A percentile compares a stretch with the other conserved stretches of the same genome.
Evolutionary conservation across 2,797 vertebrate species (phyloP).

Genomic region (Coendou prehensilis): DNA sequence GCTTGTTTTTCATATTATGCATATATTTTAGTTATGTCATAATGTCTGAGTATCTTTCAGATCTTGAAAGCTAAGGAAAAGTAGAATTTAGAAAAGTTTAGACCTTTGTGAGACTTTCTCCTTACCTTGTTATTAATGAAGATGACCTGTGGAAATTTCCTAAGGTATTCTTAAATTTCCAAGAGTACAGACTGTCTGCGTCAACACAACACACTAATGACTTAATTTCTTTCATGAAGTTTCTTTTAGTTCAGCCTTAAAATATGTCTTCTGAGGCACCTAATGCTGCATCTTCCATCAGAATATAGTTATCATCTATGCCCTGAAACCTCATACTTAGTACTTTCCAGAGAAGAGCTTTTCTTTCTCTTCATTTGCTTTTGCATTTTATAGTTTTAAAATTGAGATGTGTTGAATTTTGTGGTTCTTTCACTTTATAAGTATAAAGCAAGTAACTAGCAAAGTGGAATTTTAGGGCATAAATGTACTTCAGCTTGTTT

Average conservation of each 20-base stretch:
- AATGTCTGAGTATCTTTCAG: background rate
- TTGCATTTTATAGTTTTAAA: constrained; percentile 49
- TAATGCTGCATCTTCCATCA: background rate
- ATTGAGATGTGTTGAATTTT: constrained; percentile 41
- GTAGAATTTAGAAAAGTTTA: constrained; percentile 40
- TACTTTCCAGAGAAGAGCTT: background rate
- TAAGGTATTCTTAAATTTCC: constrained; percentile 44
- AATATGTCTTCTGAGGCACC: background rate
- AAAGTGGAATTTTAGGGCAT: constrained; percentile 17
- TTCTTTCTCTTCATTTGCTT: background rate
- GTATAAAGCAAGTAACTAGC: background rate
- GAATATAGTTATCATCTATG: background rate
- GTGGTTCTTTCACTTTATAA: constrained; percentile 43
- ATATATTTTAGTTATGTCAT: constrained; percentile 39
- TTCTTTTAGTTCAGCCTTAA: constrained; percentile 35
- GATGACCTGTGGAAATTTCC: background rate
- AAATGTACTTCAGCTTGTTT: background rate
- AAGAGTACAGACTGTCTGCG: constrained; percentile 7
- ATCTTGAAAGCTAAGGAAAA: constrained; percentile 37
- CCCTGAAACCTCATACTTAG: background rate
- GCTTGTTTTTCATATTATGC: background rate
- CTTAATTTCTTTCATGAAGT: constrained; percentile 42
- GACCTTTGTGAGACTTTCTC: constrained; percentile 40
- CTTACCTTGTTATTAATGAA: constrained; percentile 43
- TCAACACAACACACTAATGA: background rate